Base-by-base conservation (phyloP, 2,797 vertebrate genomes). In the Myotis myotis region DNA sequence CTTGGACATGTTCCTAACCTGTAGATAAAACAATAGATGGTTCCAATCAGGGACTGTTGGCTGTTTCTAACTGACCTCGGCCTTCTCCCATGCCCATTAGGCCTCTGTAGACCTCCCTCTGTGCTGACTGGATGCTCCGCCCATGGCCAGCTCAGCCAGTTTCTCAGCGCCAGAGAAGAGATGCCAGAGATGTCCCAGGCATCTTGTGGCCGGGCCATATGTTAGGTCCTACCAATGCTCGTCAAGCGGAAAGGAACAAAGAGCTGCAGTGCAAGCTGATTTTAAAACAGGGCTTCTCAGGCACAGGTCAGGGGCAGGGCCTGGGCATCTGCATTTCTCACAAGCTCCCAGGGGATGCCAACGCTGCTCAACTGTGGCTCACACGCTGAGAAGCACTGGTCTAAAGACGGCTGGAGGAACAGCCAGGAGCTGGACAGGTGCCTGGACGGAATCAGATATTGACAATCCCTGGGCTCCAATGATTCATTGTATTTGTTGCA, bases 1-100 rank as follows among this genome's bases (percentile, higher is more conserved):
- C 87, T 96, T 96, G 96, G 94, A 79, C 30, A 55, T 81, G 68
- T 80, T 94, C 60, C 89, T 87, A 91, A 81, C 82, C 4, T 33
- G 66, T 80, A 87, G 75, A 44, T 87, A 91, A 91, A 91, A 66
- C 70, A 90, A 80, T 17, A 41, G 72, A 74, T 30, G 64, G 53
- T 86, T 94, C 91, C 89, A 66, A 84, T 33, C 68, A 9, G 23
- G 44, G 16, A 64, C 74, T 44, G 20, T 80, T 55, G 22, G 33
- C 57, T 74, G 25, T 78, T 91, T 94, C 88, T 78, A 79, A 94
- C 4, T 88, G 75, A 49, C 74, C 62, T 89, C 7, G 2, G 91
- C 66, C 91, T 87, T 74, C 28, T 47, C 25, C 49, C 92, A 84
- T 17, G 51, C 38, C 79, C 83, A 8, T 38, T 13, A 49, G 82